Percentiles rank a stretch among this genome's conserved stretches.
These are phyloP conservation scores for Tragelaphus scriptus DNA, from an alignment of 2,113 vertebrate genomes.

Conservation along the genomic window DNA sequence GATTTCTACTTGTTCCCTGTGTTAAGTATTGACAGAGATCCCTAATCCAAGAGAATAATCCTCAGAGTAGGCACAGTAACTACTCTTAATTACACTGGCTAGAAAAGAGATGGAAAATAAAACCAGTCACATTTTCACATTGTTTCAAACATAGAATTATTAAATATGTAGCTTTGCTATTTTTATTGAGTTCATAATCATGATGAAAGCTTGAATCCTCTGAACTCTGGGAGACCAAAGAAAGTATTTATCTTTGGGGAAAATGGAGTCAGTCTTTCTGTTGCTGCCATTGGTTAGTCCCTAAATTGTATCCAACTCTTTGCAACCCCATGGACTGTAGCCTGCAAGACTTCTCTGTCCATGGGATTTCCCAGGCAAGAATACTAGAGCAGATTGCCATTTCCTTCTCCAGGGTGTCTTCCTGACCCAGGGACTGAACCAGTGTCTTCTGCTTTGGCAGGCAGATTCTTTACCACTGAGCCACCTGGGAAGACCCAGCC, in stretches of 20 bases:
- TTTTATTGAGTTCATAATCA: not conserved
- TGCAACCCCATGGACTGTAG: not conserved
- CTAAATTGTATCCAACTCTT: not conserved
- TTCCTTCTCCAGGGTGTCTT: not conserved
- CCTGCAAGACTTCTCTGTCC: not conserved
- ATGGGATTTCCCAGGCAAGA: not conserved
- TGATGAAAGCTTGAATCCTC: not conserved
- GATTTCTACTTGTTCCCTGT: not conserved
- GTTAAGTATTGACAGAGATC: rapidly evolving
- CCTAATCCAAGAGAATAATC: not conserved
- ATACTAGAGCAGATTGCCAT: not conserved
- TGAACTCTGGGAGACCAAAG: not conserved
- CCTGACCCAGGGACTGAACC: not conserved
- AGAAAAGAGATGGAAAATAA: not conserved
- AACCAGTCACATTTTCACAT: not conserved
- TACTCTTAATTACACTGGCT: not conserved
- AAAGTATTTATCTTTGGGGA: not conserved
- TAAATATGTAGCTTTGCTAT: not conserved
- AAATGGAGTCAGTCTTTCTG: not conserved
- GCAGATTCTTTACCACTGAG: not conserved
- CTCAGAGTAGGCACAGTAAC: not conserved
- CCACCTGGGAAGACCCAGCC: not conserved
- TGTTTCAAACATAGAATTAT: not conserved
- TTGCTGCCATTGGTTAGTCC: not conserved
- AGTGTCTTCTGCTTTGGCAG: not conserved